Base-by-base conservation (phyloP, 2,888 invertebrate species). In the Pardosa pseudoannulata region DNA sequence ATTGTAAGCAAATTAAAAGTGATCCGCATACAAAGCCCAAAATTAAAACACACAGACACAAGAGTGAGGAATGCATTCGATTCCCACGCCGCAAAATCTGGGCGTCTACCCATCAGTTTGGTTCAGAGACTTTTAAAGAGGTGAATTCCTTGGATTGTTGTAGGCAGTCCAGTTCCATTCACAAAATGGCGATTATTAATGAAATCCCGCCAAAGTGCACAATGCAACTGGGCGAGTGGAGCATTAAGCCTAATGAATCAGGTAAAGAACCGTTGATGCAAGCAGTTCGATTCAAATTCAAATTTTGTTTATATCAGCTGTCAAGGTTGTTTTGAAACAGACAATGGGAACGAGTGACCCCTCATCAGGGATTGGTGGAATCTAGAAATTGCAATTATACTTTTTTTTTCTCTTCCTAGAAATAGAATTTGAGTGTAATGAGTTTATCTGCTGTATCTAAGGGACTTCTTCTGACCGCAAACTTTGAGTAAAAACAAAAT, bases 231-330 rank as follows among this genome's bases (percentile, higher is more conserved):
- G 68, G 68, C 68, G 68, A 36, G 36, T 16, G 56, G 56, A 56
- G 23, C 3, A 23, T 56, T 56, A 56, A 23, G 56, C 19, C 19
- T 23, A 68, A 68, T 39, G 68, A 36, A 68, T 68, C 36, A 13
- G 19, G 32, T 39, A 39, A 32, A 23, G 27, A 36, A 39, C 36
- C 27, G 68, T 9, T 68, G 32, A 19, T 23, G 23, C 19, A 68
- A 36, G 23, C 39, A 0, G 19, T 68, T 23, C 39, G 72, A 72
- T 72, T 72, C 72, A 72, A 31, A 72, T 72, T 72, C 56, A 72
- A 72, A 72, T 72, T 27, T 27, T 50, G n/a, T 67, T 31, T 1
- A 5, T 19, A 19, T 19, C 72, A 16, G 19, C 46, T 46, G 72
- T 28, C 72, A 72, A 72, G 56, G 50, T 7, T 56, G 23, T 32